Percentiles rank a stretch among this genome's conserved stretches.
Conservation (phyloP, 2,888 invertebrate species). For the Caenorhabditis becei region DNA sequence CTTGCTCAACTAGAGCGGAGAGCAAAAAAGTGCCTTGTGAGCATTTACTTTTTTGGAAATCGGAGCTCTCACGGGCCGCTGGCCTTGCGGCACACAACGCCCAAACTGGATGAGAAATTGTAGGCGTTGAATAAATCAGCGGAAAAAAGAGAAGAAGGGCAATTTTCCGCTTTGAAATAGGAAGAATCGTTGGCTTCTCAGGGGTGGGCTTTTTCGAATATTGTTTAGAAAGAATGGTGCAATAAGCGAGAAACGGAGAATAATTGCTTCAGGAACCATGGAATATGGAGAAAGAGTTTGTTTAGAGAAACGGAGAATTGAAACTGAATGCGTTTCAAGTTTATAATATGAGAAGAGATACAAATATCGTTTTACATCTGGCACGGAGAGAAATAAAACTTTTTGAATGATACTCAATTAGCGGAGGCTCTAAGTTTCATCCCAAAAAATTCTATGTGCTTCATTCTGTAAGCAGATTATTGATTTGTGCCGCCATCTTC, state of each 20-base stretch:
- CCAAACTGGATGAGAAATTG: conserved; percentile 55
- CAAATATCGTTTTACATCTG: conserved; percentile 28
- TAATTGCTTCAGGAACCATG: not conserved
- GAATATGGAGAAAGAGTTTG: not conserved
- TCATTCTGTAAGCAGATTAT: no score
- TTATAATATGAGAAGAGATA: not conserved
- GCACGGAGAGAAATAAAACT: not conserved
- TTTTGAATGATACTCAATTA: no score
- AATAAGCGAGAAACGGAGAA: not conserved
- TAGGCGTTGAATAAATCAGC: conserved; percentile 50
- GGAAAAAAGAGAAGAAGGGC: conserved; percentile 27
- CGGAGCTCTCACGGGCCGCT: conserved; percentile 44
- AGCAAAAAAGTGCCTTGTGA: conserved; percentile 14
- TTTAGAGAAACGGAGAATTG: conserved; percentile 9
- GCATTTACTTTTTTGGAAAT: conserved; percentile 36
- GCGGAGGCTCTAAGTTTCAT: no score
- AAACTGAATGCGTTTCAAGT: conserved; percentile 17
- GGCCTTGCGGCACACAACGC: conserved; percentile 13
- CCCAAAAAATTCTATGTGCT: no score
- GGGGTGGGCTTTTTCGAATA: not conserved
- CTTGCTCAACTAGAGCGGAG: not conserved
- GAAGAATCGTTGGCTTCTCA: not conserved
- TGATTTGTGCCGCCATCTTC: no score
- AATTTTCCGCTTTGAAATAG: conserved; percentile 26
- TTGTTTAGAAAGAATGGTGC: not conserved